Percentiles rank a stretch among this genome's conserved stretches.
Evolutionary conservation across 1,140 invertebrate genomes (phyloP).

Genomic region (Periplaneta americana): DNA sequence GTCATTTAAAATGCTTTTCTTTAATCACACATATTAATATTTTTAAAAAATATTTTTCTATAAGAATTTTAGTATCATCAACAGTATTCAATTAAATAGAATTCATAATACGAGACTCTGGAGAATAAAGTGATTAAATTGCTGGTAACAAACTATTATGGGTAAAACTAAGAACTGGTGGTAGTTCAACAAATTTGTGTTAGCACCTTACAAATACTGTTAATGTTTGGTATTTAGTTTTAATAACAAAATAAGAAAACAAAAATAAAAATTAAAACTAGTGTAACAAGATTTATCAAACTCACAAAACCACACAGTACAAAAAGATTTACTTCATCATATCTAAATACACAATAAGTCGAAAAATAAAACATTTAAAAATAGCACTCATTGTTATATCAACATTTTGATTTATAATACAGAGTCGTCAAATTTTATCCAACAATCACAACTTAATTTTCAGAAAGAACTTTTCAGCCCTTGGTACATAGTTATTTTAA

Average conservation of each 20-base stretch:
- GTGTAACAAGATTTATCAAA: neutral
- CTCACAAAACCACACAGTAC: neutral
- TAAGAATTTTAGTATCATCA: neutral
- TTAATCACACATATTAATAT: neutral
- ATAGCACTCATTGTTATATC: too few species aligned
- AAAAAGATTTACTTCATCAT: too few species aligned
- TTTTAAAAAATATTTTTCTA: neutral
- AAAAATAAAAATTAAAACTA: neutral
- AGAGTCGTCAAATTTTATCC: too few species aligned
- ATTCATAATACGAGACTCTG: neutral
- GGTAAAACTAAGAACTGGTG: neutral
- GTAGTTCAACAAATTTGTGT: neutral
- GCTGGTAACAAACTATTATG: neutral
- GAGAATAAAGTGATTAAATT: neutral
- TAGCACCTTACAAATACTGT: slow-evolving; percentile 16
- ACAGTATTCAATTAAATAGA: neutral
- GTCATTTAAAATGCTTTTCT: too few species aligned
- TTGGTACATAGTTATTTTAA: too few species aligned
- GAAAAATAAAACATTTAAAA: too few species aligned
- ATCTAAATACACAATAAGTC: too few species aligned
- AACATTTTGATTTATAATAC: too few species aligned
- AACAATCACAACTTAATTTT: too few species aligned
- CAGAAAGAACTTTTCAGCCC: too few species aligned
- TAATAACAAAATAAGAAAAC: neutral
- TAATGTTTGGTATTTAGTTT: neutral